A percentile compares a stretch with the other conserved stretches of the same genome.
phyloP scores from a whole-genome alignment of 2,888 invertebrate species.

The Epinotia brunnichana region DNA sequence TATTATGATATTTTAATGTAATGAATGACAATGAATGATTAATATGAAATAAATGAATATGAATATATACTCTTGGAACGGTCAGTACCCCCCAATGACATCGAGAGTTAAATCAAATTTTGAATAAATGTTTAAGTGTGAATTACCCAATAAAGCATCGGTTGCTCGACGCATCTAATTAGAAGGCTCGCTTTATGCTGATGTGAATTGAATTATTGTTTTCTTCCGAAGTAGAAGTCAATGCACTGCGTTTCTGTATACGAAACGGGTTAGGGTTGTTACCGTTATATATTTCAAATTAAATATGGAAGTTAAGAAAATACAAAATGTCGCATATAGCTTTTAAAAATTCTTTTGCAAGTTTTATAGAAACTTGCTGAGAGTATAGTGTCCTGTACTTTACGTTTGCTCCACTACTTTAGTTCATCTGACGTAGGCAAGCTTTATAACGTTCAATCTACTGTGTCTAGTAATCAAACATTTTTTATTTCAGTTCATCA shows the following conservation, averaged over 20 bases:
- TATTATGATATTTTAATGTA: too few relatives aligned
- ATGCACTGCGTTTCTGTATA: slow-evolving; percentile 46
- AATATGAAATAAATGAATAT: too few relatives aligned
- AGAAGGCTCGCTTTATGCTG: slow-evolving; percentile 43
- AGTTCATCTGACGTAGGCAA: not conserved
- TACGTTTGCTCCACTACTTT: not conserved
- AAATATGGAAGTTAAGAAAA: not conserved
- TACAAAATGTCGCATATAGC: not conserved
- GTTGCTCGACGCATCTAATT: slow-evolving; percentile 31
- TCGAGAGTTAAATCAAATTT: not conserved
- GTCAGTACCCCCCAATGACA: not conserved
- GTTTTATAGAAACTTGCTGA: too few relatives aligned
- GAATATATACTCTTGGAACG: not conserved
- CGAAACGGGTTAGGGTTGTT: slow-evolving; percentile 36
- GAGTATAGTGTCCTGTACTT: too few relatives aligned
- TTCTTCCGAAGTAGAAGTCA: slow-evolving; percentile 49
- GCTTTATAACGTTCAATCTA: not conserved
- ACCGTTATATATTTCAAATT: not conserved
- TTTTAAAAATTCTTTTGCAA: not conserved
- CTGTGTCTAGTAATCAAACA: not conserved
- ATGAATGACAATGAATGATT: too few relatives aligned
- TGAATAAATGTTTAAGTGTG: slow-evolving; percentile 11
- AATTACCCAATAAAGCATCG: slow-evolving; percentile 26
- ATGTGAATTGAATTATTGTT: slow-evolving; percentile 51
- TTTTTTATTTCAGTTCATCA: too few relatives aligned